These are phyloP conservation scores for Paramormyrops hopkinsi DNA, from an alignment of 2,797 vertebrate species.

Conservation along the genomic window DNA sequence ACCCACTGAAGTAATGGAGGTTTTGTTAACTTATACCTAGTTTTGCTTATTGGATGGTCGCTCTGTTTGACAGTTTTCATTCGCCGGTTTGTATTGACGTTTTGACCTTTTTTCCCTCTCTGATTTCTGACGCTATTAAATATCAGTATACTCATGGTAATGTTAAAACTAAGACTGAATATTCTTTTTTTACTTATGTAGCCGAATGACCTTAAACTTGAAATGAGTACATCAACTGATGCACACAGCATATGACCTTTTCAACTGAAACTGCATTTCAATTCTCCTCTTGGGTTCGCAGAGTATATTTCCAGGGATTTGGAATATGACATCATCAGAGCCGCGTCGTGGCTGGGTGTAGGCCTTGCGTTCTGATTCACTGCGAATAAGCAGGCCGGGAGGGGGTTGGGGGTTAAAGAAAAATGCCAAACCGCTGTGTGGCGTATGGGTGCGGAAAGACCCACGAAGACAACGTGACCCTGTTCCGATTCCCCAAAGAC, in stretches of 20 bases:
- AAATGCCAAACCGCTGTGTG: conserved; percentile 62
- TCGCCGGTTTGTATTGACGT: background rate
- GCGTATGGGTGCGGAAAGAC: conserved; percentile 66
- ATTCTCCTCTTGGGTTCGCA: conserved; percentile 15
- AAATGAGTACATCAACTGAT: background rate
- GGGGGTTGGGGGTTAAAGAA: background rate
- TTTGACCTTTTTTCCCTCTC: background rate
- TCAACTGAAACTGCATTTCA: background rate
- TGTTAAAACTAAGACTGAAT: background rate
- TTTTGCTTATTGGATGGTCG: background rate
- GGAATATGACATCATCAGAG: background rate
- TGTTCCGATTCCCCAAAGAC: conserved; percentile 66
- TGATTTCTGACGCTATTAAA: background rate
- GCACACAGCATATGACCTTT: background rate
- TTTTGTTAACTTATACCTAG: background rate
- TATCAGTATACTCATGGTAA: background rate
- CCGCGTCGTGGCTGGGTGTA: background rate
- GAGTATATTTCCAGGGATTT: background rate
- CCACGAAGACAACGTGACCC: conserved; percentile 48
- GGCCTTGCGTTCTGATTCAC: background rate
- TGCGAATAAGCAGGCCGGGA: background rate
- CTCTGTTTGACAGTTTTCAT: background rate
- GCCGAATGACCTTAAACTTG: background rate
- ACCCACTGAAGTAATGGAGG: background rate
- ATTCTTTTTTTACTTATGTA: background rate